These are phyloP conservation scores for Pelecanus crispus DNA, from an alignment of 2,113 vertebrate genomes.

Conservation along the genomic window DNA sequence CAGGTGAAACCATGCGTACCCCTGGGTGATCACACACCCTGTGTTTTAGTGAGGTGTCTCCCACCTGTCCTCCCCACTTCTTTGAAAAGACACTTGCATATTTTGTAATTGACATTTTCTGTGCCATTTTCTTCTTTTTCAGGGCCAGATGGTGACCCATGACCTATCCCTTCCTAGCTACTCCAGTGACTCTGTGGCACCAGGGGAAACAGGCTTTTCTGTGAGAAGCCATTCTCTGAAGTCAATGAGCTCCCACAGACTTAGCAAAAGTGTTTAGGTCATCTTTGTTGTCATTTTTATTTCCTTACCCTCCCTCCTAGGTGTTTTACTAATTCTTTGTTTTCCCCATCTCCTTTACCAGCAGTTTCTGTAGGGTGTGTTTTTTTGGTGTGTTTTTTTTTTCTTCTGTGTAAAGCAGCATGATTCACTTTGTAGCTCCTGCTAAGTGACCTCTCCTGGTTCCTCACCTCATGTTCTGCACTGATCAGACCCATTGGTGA, in stretches of 20 bases:
- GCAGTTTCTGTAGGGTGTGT: not conserved
- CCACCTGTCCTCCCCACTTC: not conserved
- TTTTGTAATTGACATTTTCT: not conserved
- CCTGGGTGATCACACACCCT: too few species aligned
- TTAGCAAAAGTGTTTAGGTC: not conserved
- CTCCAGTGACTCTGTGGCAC: not conserved
- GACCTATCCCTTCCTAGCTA: not conserved
- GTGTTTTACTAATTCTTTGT: not conserved
- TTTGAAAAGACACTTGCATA: not conserved
- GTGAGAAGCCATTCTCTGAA: not conserved
- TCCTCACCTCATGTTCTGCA: not conserved
- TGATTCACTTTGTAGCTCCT: not conserved
- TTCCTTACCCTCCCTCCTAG: not conserved
- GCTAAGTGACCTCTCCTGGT: not conserved
- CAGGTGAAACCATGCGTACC: not conserved
- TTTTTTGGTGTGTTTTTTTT: not conserved
- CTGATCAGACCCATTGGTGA: constrained; percentile 37
- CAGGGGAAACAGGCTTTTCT: not conserved
- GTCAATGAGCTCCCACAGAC: not conserved
- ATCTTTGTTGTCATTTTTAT: not conserved
- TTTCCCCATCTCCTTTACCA: not conserved
- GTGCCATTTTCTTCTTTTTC: not conserved
- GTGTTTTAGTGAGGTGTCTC: not conserved
- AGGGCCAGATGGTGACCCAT: not conserved
- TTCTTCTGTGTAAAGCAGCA: not conserved